Base-by-base conservation (phyloP, 2,888 invertebrate genomes). In the Megaustenia siamemsis region DNA sequence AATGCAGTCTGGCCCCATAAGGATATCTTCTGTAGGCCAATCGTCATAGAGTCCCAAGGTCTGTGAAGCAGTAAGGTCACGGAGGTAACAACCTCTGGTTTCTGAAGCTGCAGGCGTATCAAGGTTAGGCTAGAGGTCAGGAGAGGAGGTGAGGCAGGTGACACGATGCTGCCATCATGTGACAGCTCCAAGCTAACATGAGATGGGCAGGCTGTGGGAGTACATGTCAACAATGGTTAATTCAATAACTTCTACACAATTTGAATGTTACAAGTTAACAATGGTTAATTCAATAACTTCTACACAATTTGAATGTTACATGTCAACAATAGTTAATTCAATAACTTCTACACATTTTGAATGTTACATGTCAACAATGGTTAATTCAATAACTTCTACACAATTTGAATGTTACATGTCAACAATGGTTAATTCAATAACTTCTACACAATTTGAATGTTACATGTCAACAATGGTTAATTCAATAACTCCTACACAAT, bases 141-240 rank as follows among this genome's bases (percentile, higher is more conserved):
- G 93, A 97, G 95, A 0, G 98, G 98, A 38, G 97, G 96, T 88
- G 97, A 97, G 45, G 97, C 96, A 3, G 98, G 97, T 3, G 97
- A 96, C 43, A 97, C 95, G 8, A 96, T 96, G 35, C 96, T 95
- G 84, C 96, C 96, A 94, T 97, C 97, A 0, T 97, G 96, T 0
- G 97, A 96, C 84, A 96, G 96, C 94, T 98, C 98, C 86, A 98
- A 95, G 21, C 97, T 97, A 38, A 98, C 97, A 5, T 97, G 97
- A 0, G 93, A 90, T 49, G 98, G 98, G 90, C 97, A 97, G 0
- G 98, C 97, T 96, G 94, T 32, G 93, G 91, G 77, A 69, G 69
- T 35, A n/a, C n/a, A 63, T 53, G 38, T 15, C 10, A 78, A 60
- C 32, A 60, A 1, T 71, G n/a, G 24, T 35, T 43, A 40, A 66